A percentile compares a stretch with the other conserved stretches of the same genome.
Evolutionary conservation across 2,888 invertebrate species (phyloP).

Genomic region (Diarsia rubi): DNA sequence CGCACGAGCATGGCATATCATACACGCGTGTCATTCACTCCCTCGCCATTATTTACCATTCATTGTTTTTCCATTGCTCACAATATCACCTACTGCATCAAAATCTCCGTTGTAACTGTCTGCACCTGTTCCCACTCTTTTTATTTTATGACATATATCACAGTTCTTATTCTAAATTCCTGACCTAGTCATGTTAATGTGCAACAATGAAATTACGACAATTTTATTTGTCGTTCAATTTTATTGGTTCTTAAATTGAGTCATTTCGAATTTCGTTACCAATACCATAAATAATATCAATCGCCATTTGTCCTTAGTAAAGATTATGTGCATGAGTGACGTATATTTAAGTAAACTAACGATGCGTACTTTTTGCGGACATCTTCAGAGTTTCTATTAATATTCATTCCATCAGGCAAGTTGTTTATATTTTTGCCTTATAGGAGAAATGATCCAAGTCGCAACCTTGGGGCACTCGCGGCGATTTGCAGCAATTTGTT

Average conservation of each 20-base stretch:
- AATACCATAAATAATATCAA: constrained; percentile 51
- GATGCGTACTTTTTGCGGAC: constrained; percentile 70
- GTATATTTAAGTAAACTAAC: constrained; percentile 55
- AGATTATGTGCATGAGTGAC: constrained; percentile 45
- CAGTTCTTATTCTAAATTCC: constrained; percentile 49
- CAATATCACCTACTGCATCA: constrained; percentile 43
- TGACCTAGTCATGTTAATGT: constrained; percentile 62
- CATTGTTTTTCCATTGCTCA: constrained; percentile 58
- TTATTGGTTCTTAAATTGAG: constrained; percentile 62
- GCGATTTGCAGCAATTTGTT: constrained; percentile 80
- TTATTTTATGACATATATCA: constrained; percentile 48
- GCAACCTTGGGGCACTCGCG: constrained; percentile 69
- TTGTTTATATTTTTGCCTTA: constrained; percentile 76
- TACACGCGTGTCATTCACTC: constrained; percentile 73
- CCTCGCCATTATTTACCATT: constrained; percentile 70
- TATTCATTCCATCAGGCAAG: constrained; percentile 77
- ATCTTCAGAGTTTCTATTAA: constrained; percentile 74
- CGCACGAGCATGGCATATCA: constrained; percentile 71
- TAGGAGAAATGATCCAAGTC: constrained; percentile 73
- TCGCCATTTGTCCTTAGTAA: constrained; percentile 37
- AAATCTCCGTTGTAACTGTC: constrained; percentile 39
- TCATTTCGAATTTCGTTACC: constrained; percentile 56
- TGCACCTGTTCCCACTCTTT: constrained; percentile 49
- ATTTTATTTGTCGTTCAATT: constrained; percentile 61
- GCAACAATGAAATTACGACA: constrained; percentile 57